These are phyloP conservation scores for Rattus norvegicus DNA, from an alignment of 2,113 vertebrate genomes.

Conservation along the genomic window GRCr8 NC_086020.1:218309501-218310000, in stretches of 20 bases:
- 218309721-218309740: neutral
- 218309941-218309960: neutral
- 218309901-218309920: neutral
- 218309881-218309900: neutral
- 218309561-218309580: neutral
- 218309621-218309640: neutral
- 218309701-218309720: neutral
- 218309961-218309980: neutral
- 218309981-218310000: conserved; percentile 3
- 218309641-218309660: neutral
- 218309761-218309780: neutral
- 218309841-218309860: neutral
- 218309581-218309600: neutral
- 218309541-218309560: neutral
- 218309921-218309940: neutral
- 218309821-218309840: neutral
- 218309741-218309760: neutral
- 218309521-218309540: neutral
- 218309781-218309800: no score
- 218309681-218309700: neutral
- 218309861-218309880: neutral
- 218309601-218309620: neutral
- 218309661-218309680: neutral
- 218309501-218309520: neutral
- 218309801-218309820: neutral